These are phyloP conservation scores for Morelia viridis DNA, from an alignment of 2,797 vertebrate genomes.

Conservation along the genomic window DNA sequence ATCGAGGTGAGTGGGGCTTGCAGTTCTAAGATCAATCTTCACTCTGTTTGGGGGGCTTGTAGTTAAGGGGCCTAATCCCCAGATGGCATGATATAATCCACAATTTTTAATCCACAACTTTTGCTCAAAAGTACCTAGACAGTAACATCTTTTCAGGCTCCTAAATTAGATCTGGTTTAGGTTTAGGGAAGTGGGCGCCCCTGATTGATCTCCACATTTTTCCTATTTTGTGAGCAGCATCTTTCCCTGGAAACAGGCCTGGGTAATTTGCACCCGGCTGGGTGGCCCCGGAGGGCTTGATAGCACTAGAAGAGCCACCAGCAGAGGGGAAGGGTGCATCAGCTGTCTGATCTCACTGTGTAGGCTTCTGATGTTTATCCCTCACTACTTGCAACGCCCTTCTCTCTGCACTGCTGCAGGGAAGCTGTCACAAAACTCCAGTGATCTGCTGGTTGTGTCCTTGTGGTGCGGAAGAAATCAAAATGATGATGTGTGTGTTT, in stretches of 20 bases:
- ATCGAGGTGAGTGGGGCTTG: constrained; percentile 84
- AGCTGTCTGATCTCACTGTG: no score
- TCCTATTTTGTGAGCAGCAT: neutral
- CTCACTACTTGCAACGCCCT: no score
- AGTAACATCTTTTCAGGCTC: neutral
- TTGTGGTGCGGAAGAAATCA: no score
- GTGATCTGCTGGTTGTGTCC: no score
- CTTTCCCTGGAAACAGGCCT: no score
- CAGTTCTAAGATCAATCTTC: neutral
- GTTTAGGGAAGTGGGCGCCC: neutral
- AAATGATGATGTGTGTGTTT: no score
- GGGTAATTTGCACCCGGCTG: neutral
- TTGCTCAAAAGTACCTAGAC: neutral
- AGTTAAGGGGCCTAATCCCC: neutral
- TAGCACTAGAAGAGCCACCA: neutral
- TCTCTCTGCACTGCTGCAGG: no score
- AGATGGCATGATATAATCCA: no score
- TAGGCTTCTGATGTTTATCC: no score
- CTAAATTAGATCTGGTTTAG: no score
- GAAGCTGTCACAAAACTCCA: no score
- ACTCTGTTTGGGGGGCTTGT: neutral
- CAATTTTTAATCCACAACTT: neutral
- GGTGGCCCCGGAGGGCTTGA: neutral
- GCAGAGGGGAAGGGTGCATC: neutral
- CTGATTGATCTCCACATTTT: neutral